Evolutionary conservation across 2,797 vertebrate species (phyloP).

Genomic region (Acrocephalus scirpaceus): DNA sequence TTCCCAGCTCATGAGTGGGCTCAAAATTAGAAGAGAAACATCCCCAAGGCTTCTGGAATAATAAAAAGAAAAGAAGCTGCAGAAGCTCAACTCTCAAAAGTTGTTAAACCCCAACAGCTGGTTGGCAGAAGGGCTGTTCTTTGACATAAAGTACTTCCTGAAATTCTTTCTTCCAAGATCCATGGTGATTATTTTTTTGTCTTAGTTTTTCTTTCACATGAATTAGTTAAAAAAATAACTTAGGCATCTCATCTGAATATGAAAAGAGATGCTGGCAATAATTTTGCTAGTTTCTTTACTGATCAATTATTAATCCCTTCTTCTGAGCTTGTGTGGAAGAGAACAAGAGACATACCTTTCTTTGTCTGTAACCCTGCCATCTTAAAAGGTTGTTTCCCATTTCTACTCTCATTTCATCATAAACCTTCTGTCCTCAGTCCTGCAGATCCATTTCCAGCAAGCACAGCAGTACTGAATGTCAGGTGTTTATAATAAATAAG

Average conservation of each 20-base stretch:
- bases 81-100: constrained; percentile 4
- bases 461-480: background rate
- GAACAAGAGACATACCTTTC: background rate
- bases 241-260: background rate
- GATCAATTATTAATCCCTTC: background rate
- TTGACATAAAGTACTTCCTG: constrained; percentile 15
- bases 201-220: background rate
- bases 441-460: background rate
- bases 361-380: background rate
- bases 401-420: background rate
- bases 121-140: constrained; percentile 8
- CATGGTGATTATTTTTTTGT: background rate
- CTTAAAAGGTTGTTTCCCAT: background rate
- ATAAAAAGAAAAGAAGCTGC: constrained; percentile 15
- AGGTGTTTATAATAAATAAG: background rate
- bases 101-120: constrained; percentile 38
- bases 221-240: constrained; percentile 16
- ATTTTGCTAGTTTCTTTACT: background rate
- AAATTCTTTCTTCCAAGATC: constrained; percentile 8
- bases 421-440: background rate
- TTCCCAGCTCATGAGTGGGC: background rate
- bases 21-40: constrained; percentile 62
- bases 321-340: background rate
- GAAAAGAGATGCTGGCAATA: background rate
- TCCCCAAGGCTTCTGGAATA: background rate